Evolutionary conservation across 2,888 invertebrate genomes (phyloP), one percentile per base, ranked within the genome.

Genomic region (Microdon myrmicae): DNA sequence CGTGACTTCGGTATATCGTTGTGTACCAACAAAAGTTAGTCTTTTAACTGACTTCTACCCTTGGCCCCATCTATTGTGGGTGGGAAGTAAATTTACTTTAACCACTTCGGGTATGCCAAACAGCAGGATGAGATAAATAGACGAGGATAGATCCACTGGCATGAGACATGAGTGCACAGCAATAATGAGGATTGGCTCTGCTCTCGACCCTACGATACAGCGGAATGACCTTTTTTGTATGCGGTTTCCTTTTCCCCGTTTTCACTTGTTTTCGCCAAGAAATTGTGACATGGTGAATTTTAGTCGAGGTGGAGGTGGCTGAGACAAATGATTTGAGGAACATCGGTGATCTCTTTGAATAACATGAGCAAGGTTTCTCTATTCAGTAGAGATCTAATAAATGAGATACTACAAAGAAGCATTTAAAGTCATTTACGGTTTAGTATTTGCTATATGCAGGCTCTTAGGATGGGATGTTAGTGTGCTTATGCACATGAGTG

Each of bases 161-260:
- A 64, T 64, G 64, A 58, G 58, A 58, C 56, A 58, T 58, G 58
- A 58, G 51, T 45, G 35, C 41, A 51, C 41, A 58, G 51, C 45
- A 58, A 51, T 51, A 51, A 38, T 38, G 29, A 41, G n/a, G 49
- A 38, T 35, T 43, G 31, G 43, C 49, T 32, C 17, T 51, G 6
- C 22, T 14, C 25, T 35, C 8, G 12, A 19, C 13, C 9, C 9
- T 47, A 47, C 41, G 51, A 58, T 45, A 51, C 51, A 64, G 26
- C 37, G 31, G 38, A 41, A 41, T 64, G 64, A 64, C 64, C 64
- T 58, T 64, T 64, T 41, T 45, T 13, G 32, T 31, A 48, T 47
- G 47, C n/a, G n/a, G n/a, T n/a, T n/a, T n/a, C n/a, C n/a, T n/a
- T n/a, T n/a, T n/a, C n/a, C n/a, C n/a, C n/a, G n/a, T n/a, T n/a